Evolutionary conservation across 2,113 vertebrate genomes (phyloP).

Genomic region (Halcyon malimbica): DNA sequence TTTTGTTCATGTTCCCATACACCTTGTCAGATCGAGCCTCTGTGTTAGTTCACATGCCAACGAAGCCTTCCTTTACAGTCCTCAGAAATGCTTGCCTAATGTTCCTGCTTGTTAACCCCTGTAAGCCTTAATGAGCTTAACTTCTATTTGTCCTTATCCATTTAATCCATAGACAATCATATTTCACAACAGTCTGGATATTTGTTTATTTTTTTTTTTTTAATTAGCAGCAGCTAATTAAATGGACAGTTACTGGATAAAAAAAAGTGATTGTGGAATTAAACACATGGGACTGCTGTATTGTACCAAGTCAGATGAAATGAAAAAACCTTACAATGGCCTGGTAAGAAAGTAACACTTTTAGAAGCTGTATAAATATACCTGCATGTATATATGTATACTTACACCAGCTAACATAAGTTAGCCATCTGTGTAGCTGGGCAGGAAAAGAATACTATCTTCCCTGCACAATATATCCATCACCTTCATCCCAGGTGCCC

Average conservation of each 20-base stretch:
- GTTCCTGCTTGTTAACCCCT: constrained; percentile 7
- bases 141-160: constrained; percentile 41
- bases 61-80: background rate
- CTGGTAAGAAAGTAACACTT: background rate
- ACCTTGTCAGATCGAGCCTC: background rate
- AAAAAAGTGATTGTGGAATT: background rate
- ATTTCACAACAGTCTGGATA: constrained; percentile 19
- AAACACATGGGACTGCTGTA: background rate
- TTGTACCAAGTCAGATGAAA: background rate
- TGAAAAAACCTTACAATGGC: background rate
- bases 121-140: constrained; percentile 40
- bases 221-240: constrained; percentile 50
- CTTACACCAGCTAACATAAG: background rate
- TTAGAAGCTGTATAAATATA: background rate
- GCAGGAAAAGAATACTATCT: background rate
- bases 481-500: background rate
- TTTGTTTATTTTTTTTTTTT: background rate
- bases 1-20: background rate
- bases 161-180: constrained; percentile 17
- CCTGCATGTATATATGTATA: background rate
- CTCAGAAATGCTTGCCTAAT: background rate
- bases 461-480: background rate
- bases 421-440: background rate
- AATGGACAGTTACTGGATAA: background rate
- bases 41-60: background rate